Base-by-base conservation (phyloP, 2,113 vertebrate genomes). In the Salminus brasiliensis region DNA sequence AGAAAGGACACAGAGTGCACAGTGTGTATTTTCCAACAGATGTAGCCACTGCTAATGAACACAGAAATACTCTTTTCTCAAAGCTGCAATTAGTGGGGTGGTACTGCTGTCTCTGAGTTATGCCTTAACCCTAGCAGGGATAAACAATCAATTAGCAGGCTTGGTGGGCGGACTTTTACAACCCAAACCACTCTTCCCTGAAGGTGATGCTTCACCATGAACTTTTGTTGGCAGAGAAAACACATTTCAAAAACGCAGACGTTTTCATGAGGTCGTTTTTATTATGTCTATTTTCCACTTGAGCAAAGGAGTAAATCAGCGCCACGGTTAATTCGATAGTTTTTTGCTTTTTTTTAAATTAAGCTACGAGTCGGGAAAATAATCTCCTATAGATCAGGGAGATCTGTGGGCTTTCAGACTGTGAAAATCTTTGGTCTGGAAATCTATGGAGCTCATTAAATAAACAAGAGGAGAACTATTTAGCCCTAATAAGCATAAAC, bases 401-500 rank as follows among this genome's bases (percentile, higher is more conserved):
- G 47, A 76, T 88, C 82, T 89, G 86, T 87, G 86, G 85, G 83
- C 86, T 82, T 83, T 59, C 88, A 53, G 57, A 75, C 77, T 81
- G 76, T 89, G 79, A 88, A 86, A 88, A 23, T 63, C 74, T 73
- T 73, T 65, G 71, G 18, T 10, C 74, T 68, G 49, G 77, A 79
- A 75, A 74, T 83, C 81, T 16, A 30, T 5, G 53, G 74, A 57
- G 81, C 71, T 81, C 85, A 82, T 92, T 91, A 89, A 84, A 85
- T 59, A 85, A 90, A 91, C 85, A 90, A 87, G 86, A 83, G 41
- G 74, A 74, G 75, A 83, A 83, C 84, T 90, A 87, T 90, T 93
- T 88, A 89, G 78, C 72, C 16, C 82, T 89, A 88, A 93, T 92
- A 88, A 90, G 85, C 79, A 86, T 85, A 88, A 89, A 87, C 84